phyloP scores from a whole-genome alignment of 1,140 invertebrate genomes.

The Hesperophylax magnus region DNA sequence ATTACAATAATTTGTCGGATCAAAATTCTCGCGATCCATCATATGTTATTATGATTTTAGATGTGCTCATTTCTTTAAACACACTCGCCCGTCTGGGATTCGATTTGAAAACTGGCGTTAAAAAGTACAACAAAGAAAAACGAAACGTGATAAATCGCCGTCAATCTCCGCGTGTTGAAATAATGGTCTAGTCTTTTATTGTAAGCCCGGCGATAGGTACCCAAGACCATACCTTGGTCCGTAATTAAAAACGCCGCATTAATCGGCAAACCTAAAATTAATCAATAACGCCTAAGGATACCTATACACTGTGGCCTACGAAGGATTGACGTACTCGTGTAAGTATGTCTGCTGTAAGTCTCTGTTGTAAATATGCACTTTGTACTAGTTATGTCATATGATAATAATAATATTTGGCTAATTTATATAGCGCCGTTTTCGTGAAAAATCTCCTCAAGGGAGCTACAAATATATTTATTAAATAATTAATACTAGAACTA shows the following conservation, averaged over 20 bases:
- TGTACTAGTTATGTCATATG: no score
- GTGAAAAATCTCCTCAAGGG: no score
- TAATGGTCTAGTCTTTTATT: slow-evolving; percentile 53
- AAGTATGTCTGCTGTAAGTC: no score
- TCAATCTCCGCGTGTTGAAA: slow-evolving; percentile 52
- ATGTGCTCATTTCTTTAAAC: slow-evolving; percentile 29
- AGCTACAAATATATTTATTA: no score
- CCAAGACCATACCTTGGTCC: slow-evolving; percentile 17
- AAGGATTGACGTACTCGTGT: no score
- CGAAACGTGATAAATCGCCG: slow-evolving; percentile 56
- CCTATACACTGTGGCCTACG: no score
- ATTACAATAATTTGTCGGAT: slow-evolving; percentile 43
- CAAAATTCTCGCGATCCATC: slow-evolving; percentile 34
- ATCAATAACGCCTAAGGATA: no score
- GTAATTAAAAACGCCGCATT: slow-evolving; percentile 53
- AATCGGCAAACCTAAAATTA: slow-evolving; percentile 26
- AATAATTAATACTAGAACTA: no score
- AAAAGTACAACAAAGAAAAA: slow-evolving; percentile 50
- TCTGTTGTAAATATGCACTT: no score
- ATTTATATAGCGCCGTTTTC: no score
- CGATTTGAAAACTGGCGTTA: slow-evolving; percentile 28
- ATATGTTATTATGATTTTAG: not conserved
- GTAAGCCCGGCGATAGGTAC: slow-evolving; percentile 42
- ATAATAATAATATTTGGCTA: no score
- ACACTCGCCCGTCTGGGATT: slow-evolving; percentile 18